These are phyloP conservation scores for Euwallacea fornicatus DNA, from an alignment of 1,140 invertebrate species.

Conservation along the genomic window DNA sequence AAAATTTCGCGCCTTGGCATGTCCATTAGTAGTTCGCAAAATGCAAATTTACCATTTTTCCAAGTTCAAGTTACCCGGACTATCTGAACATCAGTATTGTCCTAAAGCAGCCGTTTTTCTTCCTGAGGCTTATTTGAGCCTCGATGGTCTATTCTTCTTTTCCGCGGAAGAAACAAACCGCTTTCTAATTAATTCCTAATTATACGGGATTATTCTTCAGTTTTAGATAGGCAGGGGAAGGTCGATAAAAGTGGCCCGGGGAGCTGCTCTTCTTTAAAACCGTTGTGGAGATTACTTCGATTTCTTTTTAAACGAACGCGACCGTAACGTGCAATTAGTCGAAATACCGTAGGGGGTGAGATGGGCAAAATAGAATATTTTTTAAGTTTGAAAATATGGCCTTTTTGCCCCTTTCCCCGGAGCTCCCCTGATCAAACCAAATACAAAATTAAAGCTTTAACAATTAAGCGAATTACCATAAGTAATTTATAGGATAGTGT, in stretches of 20 bases:
- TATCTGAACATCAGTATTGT: constrained; percentile 21
- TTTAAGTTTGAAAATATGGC: too few relatives aligned
- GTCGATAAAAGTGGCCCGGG: too few relatives aligned
- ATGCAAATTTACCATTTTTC: not conserved
- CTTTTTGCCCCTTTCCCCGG: too few relatives aligned
- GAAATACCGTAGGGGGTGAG: too few relatives aligned
- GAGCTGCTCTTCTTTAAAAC: too few relatives aligned
- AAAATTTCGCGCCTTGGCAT: not conserved
- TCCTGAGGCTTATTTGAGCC: constrained; percentile 10
- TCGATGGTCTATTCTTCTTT: constrained; percentile 1
- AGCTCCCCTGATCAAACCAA: not conserved
- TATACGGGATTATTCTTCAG: constrained; percentile 11
- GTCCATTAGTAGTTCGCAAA: too few relatives aligned
- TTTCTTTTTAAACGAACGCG: too few relatives aligned
- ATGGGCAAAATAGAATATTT: too few relatives aligned
- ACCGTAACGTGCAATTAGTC: too few relatives aligned
- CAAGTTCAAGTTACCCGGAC: too few relatives aligned
- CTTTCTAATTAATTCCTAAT: constrained; percentile 16
- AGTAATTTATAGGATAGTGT: constrained; percentile 20
- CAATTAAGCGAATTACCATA: constrained; percentile 14
- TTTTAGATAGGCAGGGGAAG: not conserved
- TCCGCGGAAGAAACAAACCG: constrained; percentile 13
- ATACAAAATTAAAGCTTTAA: constrained; percentile 11
- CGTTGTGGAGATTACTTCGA: too few relatives aligned
- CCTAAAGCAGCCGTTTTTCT: constrained; percentile 11